Conservation (phyloP, 2,888 invertebrate genomes). For the Platycheirus albimanus region DNA sequence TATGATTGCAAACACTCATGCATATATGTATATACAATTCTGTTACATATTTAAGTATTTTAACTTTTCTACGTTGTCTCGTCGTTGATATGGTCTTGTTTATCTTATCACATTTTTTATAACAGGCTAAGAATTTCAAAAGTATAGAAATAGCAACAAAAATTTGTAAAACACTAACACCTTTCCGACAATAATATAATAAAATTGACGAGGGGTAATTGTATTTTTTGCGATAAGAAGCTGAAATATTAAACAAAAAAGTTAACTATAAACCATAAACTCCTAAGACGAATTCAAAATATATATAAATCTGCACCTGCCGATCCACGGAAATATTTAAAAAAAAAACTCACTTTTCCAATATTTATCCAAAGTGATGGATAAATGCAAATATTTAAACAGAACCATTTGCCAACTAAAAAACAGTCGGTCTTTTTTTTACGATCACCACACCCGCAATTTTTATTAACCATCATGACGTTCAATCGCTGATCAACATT, state of each 20-base stretch:
- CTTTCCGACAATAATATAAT: slow-evolving; percentile 4
- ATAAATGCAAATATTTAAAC: slow-evolving; percentile 67
- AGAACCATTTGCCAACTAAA: slow-evolving; percentile 21
- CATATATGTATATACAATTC: too few species aligned
- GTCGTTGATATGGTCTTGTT: slow-evolving; percentile 40
- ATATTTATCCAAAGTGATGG: slow-evolving; percentile 55
- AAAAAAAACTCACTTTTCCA: slow-evolving; percentile 26
- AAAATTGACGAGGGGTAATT: slow-evolving; percentile 1
- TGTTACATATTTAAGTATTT: not conserved
- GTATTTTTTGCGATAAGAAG: not conserved
- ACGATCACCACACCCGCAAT: slow-evolving; percentile 39
- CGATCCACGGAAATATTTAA: slow-evolving; percentile 2
- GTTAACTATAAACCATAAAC: not conserved
- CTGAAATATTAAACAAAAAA: not conserved
- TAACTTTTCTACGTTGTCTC: too few species aligned
- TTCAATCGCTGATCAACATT: slow-evolving; percentile 4
- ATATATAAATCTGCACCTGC: slow-evolving; percentile 50
- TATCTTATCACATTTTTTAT: slow-evolving; percentile 64
- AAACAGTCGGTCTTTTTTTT: slow-evolving; percentile 35
- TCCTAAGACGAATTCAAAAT: too few species aligned
- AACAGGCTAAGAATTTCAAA: slow-evolving; percentile 16
- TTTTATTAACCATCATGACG: slow-evolving; percentile 9
- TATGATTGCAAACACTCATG: too few species aligned
- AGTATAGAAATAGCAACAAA: not conserved
- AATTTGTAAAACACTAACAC: not conserved